Evolutionary conservation across 1,140 invertebrate species (phyloP), one percentile per base, ranked within the genome.

Genomic region (Carcinoscorpius rotundicauda): DNA sequence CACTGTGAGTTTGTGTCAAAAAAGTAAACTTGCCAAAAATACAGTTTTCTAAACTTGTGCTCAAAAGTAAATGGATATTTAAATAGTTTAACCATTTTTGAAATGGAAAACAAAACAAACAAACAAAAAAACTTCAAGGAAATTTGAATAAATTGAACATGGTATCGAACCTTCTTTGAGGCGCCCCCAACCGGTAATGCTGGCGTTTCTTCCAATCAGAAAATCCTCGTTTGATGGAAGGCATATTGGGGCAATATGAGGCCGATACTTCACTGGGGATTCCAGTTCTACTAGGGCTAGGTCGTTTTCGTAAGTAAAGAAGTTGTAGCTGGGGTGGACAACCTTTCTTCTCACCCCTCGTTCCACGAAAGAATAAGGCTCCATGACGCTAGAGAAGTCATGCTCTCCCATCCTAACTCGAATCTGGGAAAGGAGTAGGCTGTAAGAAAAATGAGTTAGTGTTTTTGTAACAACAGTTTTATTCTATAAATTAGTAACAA

Each of bases 251-350:
- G 93, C 80, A 50, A 94, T 88, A 74, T 96, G 94, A 0, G 91
- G 90, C 73, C 64, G 59, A 4, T 60, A 52, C 3, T 29, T 64
- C 4, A 68, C 5, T 2, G 93, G 91, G 71, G 93, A 89, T 76
- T 93, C 91, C 78, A 95, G 93, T 72, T 89, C 83, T 8, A 96
- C 78, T 9, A 96, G 77, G 0, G 93, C 92, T 53, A 96, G 78
- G 78, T 96, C 92, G 76, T 94, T 93, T 73, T 95, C 92, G 72
- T 94, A 95, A 0, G 91, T 95, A 56, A 90, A 81, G 1, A 91
- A 85, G 74, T 95, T 91, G 75, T 94, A 95, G 75, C 93, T 87
- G 0, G 91, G 91, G 80, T 95, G 91, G 51, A 87, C 91, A 10
- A 91, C 90, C 0, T 95, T 89, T 61, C 93, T 90, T 74, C 93